phyloP scores from a whole-genome alignment of 2,888 invertebrate genomes.

The Cheilosia vernalis region DNA sequence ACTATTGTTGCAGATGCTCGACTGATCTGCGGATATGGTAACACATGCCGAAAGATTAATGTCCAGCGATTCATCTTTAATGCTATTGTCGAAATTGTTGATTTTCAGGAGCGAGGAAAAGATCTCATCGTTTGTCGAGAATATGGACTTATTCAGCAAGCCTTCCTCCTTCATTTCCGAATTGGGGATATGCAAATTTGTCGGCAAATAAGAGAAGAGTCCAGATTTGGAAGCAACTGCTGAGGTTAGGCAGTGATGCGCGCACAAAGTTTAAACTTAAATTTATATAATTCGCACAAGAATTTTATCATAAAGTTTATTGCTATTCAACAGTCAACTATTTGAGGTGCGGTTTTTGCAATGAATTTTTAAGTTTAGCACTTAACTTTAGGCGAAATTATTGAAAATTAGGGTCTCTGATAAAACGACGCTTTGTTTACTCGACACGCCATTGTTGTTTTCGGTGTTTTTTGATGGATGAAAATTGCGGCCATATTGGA shows the following conservation, averaged over 20 bases:
- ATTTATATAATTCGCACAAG: constrained; percentile 38
- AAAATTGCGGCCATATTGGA: constrained; percentile 60
- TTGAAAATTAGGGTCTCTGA: constrained; percentile 78
- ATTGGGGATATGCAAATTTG: constrained; percentile 19
- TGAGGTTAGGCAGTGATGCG: constrained; percentile 65
- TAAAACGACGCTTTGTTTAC: constrained; percentile 82
- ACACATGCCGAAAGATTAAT: constrained; percentile 82
- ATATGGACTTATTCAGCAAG: constrained; percentile 35
- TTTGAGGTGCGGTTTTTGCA: constrained; percentile 74
- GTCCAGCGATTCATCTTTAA: constrained; percentile 82
- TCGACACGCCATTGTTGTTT: constrained; percentile 79
- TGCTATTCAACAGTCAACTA: constrained; percentile 39
- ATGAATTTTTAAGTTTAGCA: constrained; percentile 73
- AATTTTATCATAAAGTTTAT: constrained; percentile 29
- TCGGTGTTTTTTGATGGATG: constrained; percentile 76
- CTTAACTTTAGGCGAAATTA: constrained; percentile 56
- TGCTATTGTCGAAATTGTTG: constrained; percentile 82
- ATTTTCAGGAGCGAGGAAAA: constrained; percentile 81
- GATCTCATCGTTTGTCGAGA: constrained; percentile 80
- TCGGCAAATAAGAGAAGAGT: constrained; percentile 35
- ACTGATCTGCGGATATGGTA: constrained; percentile 80
- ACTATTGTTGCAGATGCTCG: constrained; percentile 80
- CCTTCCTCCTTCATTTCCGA: constrained; percentile 74
- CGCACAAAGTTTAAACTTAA: constrained; percentile 57
- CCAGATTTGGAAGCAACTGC: constrained; percentile 27